Evolutionary conservation across 2,888 invertebrate genomes (phyloP), one percentile per base, ranked within the genome.

Genomic region (Rugalucina vietnamica): DNA sequence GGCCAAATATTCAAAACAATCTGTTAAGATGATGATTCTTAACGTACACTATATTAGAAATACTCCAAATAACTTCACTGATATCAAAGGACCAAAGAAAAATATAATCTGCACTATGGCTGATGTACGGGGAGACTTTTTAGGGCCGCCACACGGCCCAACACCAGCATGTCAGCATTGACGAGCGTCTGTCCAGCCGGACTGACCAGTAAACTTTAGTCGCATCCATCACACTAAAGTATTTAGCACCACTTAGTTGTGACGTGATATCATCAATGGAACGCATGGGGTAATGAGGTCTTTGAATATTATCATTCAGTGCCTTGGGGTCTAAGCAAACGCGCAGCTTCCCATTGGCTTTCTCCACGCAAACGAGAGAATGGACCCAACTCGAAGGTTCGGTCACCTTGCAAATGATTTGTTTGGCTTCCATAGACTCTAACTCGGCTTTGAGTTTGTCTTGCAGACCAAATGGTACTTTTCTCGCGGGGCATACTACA

Each of bases 311-410:
- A 39, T 82, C 76, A 57, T 89, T 88, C 27, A 89, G 74, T 37
- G 75, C 80, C 27, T 76, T 70, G 5, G 89, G 88, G 70, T 87
- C 85, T 27, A 89, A 29, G 50, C 84, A 85, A n/a, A 89, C 54
- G n/a, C 87, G 75, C 14, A 87, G 32, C 49, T 86, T 81, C 4
- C 86, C 86, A 21, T 50, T 70, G 0, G 18, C 37, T 76, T 87
- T 87, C 49, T 82, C 76, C 0, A 76, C 82, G 21, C 73, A 34
- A 10, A 84, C 87, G 2, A 87, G 54, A 4, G 76, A 50, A 32
- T 76, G 78, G 14, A 84, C 86, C 79, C 81, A 86, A 10, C 84
- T 69, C 2, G 84, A 77, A 4, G 82, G 77, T 27, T 50, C 36
- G 27, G 73, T 77, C n/a, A 82, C 87, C 49, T 80, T 87, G 14